Evolutionary conservation across 2,888 invertebrate genomes (phyloP).

Genomic region (Nemotelus nigrinus): DNA sequence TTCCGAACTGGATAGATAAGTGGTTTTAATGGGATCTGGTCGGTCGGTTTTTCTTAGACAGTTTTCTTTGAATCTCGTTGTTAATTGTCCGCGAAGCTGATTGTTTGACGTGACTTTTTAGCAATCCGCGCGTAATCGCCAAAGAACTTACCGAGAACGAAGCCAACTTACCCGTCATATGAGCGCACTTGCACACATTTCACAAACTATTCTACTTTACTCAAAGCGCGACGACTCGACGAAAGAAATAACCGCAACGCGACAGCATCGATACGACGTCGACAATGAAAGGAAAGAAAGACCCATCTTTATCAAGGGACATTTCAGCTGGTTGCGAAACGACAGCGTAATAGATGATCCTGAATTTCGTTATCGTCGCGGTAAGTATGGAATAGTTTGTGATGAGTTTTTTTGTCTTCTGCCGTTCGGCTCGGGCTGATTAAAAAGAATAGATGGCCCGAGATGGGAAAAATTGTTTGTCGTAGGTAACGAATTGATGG

Average conservation of each 20-base stretch:
- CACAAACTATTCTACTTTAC: not conserved
- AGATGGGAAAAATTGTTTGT: conserved; percentile 41
- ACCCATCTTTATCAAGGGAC: conserved; percentile 20
- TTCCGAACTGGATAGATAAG: conserved; percentile 37
- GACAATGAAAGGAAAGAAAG: not conserved
- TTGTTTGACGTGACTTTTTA: conserved; percentile 44
- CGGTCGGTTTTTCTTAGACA: conserved; percentile 42
- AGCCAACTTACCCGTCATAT: too few species aligned
- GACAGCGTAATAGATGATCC: conserved; percentile 42
- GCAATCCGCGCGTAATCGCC: conserved; percentile 40
- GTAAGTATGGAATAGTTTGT: not conserved
- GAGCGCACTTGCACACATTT: too few species aligned
- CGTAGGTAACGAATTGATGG: conserved; percentile 36
- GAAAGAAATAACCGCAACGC: too few species aligned
- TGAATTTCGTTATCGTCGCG: conserved; percentile 41
- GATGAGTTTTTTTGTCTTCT: not conserved
- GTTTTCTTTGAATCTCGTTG: conserved; percentile 45
- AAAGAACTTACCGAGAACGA: not conserved
- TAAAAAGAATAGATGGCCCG: conserved; percentile 6
- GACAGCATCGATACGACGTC: too few species aligned
- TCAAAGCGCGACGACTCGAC: not conserved
- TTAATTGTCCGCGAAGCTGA: conserved; percentile 44
- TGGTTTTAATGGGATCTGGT: conserved; percentile 42
- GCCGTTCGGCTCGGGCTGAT: conserved; percentile 7
- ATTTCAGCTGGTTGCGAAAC: conserved; percentile 36